Base-by-base conservation (phyloP, 53 echinoderm and acorn worm genomes). In the Paelopatides confundens region DNA sequence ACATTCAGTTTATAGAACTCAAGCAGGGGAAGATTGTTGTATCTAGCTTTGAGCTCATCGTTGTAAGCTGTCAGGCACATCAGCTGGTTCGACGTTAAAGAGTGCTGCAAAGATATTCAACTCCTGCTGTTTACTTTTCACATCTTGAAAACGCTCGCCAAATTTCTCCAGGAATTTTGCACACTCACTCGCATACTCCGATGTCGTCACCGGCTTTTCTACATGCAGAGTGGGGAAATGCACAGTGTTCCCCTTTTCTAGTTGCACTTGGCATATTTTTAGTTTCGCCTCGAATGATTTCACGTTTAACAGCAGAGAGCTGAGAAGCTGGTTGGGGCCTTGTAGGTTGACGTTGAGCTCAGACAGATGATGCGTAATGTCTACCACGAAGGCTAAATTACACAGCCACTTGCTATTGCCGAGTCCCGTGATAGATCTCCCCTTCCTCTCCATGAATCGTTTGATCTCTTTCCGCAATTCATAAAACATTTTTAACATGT, bases 321-420 rank as follows among this genome's bases (percentile, higher is more conserved):
- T 36, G 74, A 71, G 18, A 40, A 71, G 74, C 74, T 71, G 74
- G 21, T 39, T 40, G 38, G 0, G 74, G 37, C 43, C 28, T 38
- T 71, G 74, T 1, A 71, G 38, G 18, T 71, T 37, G 15, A 40
- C 14, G 17, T 71, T 71, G 36, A 71, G 74, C 38, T 71, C 74
- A 13, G 37, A 21, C 3, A 71, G 74, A 37, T 37, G 26, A 15
- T 36, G 17, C 3, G 2, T 71, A n/a, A 71, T 36, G 74, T 71
- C 38, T 3, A 35, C 38, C 37, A 35, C 17, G 24, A 71, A 71
- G 1, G 38, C 74, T 38, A 36, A 37, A 40, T 71, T 26, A 71
- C 38, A 21, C 38, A 71, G 37, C 74, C 74, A 71, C 36, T 71
- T 71, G 37, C 26, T 37, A 39, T 71, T n/a, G n/a, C n/a, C 69